Base-by-base conservation (phyloP, 2,797 vertebrate genomes). In the Alfaro cultratus region DNA sequence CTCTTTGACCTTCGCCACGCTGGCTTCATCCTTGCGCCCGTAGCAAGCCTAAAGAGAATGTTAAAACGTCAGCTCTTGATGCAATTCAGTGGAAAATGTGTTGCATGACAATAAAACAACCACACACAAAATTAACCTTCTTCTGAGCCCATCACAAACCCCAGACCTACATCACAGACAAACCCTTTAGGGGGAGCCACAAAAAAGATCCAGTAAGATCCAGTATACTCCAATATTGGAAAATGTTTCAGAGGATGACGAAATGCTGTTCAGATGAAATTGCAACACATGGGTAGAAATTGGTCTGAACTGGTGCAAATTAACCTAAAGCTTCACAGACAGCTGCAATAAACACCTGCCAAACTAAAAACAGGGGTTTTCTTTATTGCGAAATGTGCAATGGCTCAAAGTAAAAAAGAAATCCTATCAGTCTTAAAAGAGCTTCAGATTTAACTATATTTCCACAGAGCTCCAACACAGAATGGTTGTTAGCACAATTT, bases 1-100 rank as follows among this genome's bases (percentile, higher is more conserved):
- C 0, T 95, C 93, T 93, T 97, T 99, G 85, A 99, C 98, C 79
- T 94, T 95, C 0, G 95, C 95, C 80, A 98, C 96, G 72, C 97
- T 97, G 76, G 95, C 95, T 0, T 92, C 88, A 10, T 98, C 96
- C 21, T 96, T 96, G 2, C 89, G 90, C 0, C 96, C 98, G 0
- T 99, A 99, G 88, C 97, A 98, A n/a, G 95, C 95, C 98, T 99
- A 88, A 78, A 64, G 68, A 47, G 55, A 76, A 75, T 5, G 77
- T 5, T 8, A 75, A 45, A 74, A 15, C 31, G 73, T 76, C 47
- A 68, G 21, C 36, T 64, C 16, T 36, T 64, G 16, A 21, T 1
- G 31, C 31, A 10, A 36, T 10, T 64, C 31, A 36, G 16, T 41
- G 36, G 36, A 68, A 41, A 41, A 41, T 1, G 34, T 11, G 60